phyloP scores from a whole-genome alignment of 2,888 invertebrate genomes.

The Panopea generosa region DNA sequence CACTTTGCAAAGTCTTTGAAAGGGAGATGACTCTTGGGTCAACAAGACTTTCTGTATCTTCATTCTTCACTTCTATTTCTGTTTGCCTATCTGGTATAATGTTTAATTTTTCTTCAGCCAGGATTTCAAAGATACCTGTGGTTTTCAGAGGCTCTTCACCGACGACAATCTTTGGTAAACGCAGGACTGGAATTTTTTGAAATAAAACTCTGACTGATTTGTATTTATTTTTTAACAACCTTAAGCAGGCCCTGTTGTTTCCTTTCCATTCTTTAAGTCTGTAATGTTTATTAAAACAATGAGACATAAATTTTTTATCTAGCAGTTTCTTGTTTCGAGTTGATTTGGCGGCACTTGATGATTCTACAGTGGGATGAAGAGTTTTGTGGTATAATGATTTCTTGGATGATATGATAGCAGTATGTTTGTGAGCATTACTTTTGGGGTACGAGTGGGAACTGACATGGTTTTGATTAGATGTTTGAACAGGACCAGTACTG shows the following conservation, averaged over 20 bases:
- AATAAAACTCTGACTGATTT: slow-evolving; percentile 41
- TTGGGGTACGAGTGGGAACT: too few relatives aligned
- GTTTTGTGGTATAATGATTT: too few relatives aligned
- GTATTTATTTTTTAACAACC: slow-evolving; percentile 39
- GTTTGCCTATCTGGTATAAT: slow-evolving; percentile 4
- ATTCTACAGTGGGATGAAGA: too few relatives aligned
- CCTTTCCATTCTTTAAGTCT: slow-evolving; percentile 43
- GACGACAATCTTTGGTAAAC: slow-evolving; percentile 9
- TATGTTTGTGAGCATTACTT: too few relatives aligned
- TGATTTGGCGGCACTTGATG: too few relatives aligned
- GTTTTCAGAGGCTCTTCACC: slow-evolving; percentile 4
- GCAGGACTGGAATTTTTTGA: slow-evolving; percentile 15
- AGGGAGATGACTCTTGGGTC: slow-evolving; percentile 58
- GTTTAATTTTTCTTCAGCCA: neutral
- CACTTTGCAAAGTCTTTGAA: slow-evolving; percentile 46
- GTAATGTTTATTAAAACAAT: slow-evolving; percentile 24
- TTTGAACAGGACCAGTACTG: too few relatives aligned
- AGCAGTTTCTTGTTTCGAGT: too few relatives aligned
- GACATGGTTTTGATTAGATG: too few relatives aligned
- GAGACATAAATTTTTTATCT: neutral
- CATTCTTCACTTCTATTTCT: slow-evolving; percentile 2
- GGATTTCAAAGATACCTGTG: slow-evolving; percentile 17
- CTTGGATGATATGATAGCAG: too few relatives aligned
- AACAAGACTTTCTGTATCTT: slow-evolving; percentile 22
- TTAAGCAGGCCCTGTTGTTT: slow-evolving; percentile 17